Conservation (phyloP, 2,797 vertebrate genomes). For the Cyclopterus lumpus region DNA sequence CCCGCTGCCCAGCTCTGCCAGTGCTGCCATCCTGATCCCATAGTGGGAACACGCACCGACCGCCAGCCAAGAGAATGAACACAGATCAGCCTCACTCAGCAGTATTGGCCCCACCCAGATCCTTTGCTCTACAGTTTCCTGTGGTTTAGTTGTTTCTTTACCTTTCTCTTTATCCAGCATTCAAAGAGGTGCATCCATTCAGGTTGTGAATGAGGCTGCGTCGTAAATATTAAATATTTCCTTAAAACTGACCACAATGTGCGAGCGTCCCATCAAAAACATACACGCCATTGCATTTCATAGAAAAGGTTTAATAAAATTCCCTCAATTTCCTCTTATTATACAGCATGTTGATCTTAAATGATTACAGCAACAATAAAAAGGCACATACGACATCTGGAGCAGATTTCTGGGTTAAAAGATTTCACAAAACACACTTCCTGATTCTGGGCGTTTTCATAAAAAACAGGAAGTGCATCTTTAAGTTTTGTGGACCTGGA, state of each 20-base stretch:
- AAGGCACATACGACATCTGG: conserved; percentile 46
- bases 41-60: conserved; percentile 69
- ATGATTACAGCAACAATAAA: conserved; percentile 55
- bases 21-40: conserved; percentile 71
- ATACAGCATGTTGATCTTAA: conserved; percentile 48
- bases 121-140: conserved; percentile 44
- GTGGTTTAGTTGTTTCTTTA: conserved; percentile 54
- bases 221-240: not conserved
- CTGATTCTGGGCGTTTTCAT: conserved; percentile 13
- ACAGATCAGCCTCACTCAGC: conserved; percentile 80
- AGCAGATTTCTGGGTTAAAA: conserved; percentile 24
- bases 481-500: conserved; percentile 12
- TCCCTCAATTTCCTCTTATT: conserved; percentile 63
- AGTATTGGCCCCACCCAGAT: conserved; percentile 70
- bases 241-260: not conserved
- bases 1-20: conserved; percentile 79
- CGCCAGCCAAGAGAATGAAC: conserved; percentile 78
- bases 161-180: conserved; percentile 31
- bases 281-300: conserved; percentile 38
- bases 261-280: conserved; percentile 9
- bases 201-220: not conserved
- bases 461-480: conserved; percentile 17
- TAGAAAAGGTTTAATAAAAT: conserved; percentile 73
- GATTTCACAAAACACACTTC: conserved; percentile 16
- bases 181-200: conserved; percentile 14